Percentiles rank a stretch among this genome's conserved stretches.
These are phyloP conservation scores for Gymnorhina tibicen DNA, from an alignment of 2,113 vertebrate genomes.

Conservation along the genomic window DNA sequence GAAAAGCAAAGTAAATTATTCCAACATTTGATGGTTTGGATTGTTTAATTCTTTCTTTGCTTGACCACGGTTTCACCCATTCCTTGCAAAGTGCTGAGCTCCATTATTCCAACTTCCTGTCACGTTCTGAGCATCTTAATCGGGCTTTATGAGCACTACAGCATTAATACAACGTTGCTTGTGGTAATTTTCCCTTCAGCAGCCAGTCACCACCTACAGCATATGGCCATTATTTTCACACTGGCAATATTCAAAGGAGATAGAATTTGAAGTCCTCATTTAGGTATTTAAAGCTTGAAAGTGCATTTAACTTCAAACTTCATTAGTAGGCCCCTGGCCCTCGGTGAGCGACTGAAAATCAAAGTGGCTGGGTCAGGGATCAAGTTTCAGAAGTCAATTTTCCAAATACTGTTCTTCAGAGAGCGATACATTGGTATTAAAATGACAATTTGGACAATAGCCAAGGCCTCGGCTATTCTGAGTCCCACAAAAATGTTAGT, in stretches of 20 bases:
- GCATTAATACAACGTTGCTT: background rate
- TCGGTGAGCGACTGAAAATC: slow-evolving; percentile 18
- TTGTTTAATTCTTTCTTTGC: background rate
- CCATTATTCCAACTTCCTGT: background rate
- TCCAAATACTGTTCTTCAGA: slow-evolving; percentile 19
- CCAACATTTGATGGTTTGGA: background rate
- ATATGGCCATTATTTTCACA: background rate
- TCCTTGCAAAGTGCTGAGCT: background rate
- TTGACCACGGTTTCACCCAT: background rate
- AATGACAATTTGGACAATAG: slow-evolving; percentile 6
- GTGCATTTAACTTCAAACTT: background rate
- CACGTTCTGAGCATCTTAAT: background rate
- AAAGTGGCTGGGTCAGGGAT: background rate
- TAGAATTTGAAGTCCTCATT: background rate
- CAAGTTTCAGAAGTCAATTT: slow-evolving; percentile 21
- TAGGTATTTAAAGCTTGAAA: slow-evolving; percentile 11
- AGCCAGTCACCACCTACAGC: background rate
- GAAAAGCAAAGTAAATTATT: background rate
- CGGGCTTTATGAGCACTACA: background rate
- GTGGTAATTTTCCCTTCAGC: background rate
- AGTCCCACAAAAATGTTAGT: background rate
- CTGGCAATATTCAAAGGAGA: background rate
- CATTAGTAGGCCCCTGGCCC: background rate
- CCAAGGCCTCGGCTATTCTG: background rate
- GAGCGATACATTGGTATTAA: background rate